These are phyloP conservation scores for Cuniculus paca DNA, from an alignment of 2,797 vertebrate genomes.

Conservation along the genomic window DNA sequence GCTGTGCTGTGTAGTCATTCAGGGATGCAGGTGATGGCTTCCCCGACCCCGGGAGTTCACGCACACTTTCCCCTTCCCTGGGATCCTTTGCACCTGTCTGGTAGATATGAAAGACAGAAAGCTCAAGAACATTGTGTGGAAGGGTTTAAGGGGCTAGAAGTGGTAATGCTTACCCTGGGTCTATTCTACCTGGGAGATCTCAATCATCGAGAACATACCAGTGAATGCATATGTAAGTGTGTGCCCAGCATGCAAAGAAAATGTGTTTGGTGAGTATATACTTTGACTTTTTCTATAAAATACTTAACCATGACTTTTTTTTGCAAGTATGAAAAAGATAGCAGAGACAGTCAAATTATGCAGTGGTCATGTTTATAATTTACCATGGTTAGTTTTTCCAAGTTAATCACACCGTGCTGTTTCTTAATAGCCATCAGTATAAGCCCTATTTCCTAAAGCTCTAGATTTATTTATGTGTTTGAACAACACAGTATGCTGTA, in stretches of 20 bases:
- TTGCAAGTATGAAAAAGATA: slow-evolving; percentile 81
- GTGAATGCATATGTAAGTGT: not conserved
- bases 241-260: not conserved
- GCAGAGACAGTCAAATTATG: slow-evolving; percentile 84
- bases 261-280: not conserved
- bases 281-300: not conserved
- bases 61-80: not conserved
- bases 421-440: slow-evolving; percentile 87
- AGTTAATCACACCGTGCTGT: slow-evolving; percentile 85
- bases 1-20: not conserved
- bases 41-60: not conserved
- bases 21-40: not conserved
- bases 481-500: slow-evolving; percentile 81
- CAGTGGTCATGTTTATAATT: slow-evolving; percentile 85
- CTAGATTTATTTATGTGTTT: slow-evolving; percentile 87
- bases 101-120: not conserved
- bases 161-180: not conserved
- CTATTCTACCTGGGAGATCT: not conserved
- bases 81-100: not conserved
- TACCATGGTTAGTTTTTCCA: slow-evolving; percentile 84
- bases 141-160: not conserved
- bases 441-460: slow-evolving; percentile 85
- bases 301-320: slow-evolving; percentile 85
- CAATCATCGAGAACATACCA: not conserved
- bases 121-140: not conserved